Evolutionary conservation across 2,888 invertebrate genomes (phyloP).

Genomic region (Temnothorax rugatulus): DNA sequence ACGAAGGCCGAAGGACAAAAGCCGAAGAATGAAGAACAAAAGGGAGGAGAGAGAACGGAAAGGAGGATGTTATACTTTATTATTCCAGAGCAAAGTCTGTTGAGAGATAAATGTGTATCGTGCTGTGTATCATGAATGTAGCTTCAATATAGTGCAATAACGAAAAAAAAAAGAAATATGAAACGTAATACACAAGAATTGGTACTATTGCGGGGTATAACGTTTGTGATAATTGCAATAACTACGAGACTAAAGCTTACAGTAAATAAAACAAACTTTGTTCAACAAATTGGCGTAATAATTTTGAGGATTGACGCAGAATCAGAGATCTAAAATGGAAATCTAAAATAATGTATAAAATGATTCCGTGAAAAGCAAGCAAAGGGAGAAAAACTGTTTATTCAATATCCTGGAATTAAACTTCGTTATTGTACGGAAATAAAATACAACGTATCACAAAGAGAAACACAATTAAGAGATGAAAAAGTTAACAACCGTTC

Average conservation of each 20-base stretch:
- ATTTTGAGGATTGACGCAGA: background rate
- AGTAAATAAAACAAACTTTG: background rate
- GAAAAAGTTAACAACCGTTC: background rate
- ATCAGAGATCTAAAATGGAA: background rate
- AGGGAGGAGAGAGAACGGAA: constrained; percentile 10
- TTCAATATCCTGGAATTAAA: constrained; percentile 29
- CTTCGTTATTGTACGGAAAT: background rate
- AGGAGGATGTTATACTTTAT: constrained; percentile 21
- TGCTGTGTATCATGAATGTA: background rate
- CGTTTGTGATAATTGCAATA: background rate
- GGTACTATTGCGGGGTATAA: background rate
- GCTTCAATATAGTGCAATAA: background rate
- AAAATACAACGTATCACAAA: constrained; percentile 13
- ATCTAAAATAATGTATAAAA: constrained; percentile 26
- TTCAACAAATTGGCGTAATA: background rate
- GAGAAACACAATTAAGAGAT: constrained; percentile 23
- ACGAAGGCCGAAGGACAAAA: constrained; percentile 59
- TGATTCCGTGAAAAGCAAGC: background rate
- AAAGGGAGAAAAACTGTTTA: constrained; percentile 2
- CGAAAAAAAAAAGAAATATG: background rate
- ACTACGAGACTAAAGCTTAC: background rate
- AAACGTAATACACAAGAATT: background rate
- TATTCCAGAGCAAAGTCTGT: constrained; percentile 11
- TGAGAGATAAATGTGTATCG: constrained; percentile 27
- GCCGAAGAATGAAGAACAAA: constrained; percentile 33